Conservation (phyloP, 2,113 vertebrate genomes). For the Bufo gargarizans region DNA sequence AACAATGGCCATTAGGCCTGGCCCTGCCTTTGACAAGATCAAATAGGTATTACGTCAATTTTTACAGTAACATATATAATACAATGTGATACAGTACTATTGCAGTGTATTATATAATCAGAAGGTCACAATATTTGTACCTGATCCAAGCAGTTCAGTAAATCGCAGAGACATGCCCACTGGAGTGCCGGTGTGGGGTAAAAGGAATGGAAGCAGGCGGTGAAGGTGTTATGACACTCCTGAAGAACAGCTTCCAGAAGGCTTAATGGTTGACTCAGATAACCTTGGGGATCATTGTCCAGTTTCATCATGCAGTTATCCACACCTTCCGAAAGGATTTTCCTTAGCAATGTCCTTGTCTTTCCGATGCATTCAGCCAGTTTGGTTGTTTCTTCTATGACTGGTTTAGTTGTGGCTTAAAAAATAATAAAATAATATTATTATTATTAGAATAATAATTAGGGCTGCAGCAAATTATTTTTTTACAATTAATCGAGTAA, state of each 20-base stretch:
- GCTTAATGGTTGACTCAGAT: slow-evolving; percentile 92
- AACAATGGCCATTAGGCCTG: no score
- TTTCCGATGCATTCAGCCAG: slow-evolving; percentile 97
- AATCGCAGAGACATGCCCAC: slow-evolving; percentile 96
- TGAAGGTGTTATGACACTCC: slow-evolving; percentile 98
- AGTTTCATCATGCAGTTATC: slow-evolving; percentile 95
- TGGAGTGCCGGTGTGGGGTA: slow-evolving; percentile 95
- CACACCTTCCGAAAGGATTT: slow-evolving; percentile 95
- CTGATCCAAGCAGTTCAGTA: slow-evolving; percentile 98
- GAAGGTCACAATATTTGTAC: slow-evolving; percentile 66
- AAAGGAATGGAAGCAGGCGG: slow-evolving; percentile 97
- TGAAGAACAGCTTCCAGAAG: slow-evolving; percentile 95
- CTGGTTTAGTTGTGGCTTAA: slow-evolving; percentile 89
- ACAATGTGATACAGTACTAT: no score
- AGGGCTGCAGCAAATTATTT: no score
- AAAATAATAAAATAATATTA: background rate
- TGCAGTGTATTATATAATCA: no score
- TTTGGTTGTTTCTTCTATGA: slow-evolving; percentile 97
- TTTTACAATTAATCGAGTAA: no score
- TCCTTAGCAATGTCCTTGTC: slow-evolving; percentile 94
- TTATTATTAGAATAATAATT: background rate
- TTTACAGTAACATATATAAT: no score
- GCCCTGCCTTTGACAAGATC: no score
- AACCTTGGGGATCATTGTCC: slow-evolving; percentile 96
- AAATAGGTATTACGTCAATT: no score